Evolutionary conservation across 2,113 vertebrate species (phyloP), one percentile per base, ranked within the genome.

Genomic region (Anas platyrhynchos): DNA sequence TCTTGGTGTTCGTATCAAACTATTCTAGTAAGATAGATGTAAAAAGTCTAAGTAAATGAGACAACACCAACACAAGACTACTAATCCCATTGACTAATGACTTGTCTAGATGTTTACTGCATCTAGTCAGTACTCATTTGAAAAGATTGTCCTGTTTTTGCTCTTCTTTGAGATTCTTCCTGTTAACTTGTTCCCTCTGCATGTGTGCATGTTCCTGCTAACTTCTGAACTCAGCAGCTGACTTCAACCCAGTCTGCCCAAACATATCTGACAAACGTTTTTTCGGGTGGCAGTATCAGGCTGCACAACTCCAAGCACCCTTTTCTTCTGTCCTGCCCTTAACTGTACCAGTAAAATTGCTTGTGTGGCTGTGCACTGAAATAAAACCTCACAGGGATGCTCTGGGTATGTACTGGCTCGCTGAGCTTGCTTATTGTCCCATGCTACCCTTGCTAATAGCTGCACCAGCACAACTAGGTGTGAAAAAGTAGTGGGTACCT

Each of bases 181-280:
- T 68, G 59, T 43, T 58, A 23, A 48, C 13, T 52, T 15, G 61
- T n/a, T n/a, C 91, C 61, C 3, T 63, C 62, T 48, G 25, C 32
- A 27, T 62, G 1, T 10, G 20, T 0, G 0, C 22, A 46, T 46
- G 27, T 22, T 18, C 50, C 34, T 69, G 65, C 5, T 55, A 27
- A 26, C 13, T 76, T 83, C 77, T 50, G 68, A 80, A 20, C 0
- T 34, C 5, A 48, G 16, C 0, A 0, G 9, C 9, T 65, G 48
- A 59, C 67, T 77, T 89, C 44, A 84, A 32, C 7, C 16, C 25
- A 77, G 21, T 27, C 68, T 61, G 32, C 72, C n/a, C 77, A 72
- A 63, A 75, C 4, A 11, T 4, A 6, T 32, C 22, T 46, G 29
- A 74, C 16, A 81, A 69, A 73, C 10, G 31, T n/a, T 77, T 66